phyloP scores from a whole-genome alignment of 1,140 invertebrate species.

The Heliconius eleuchia region DNA sequence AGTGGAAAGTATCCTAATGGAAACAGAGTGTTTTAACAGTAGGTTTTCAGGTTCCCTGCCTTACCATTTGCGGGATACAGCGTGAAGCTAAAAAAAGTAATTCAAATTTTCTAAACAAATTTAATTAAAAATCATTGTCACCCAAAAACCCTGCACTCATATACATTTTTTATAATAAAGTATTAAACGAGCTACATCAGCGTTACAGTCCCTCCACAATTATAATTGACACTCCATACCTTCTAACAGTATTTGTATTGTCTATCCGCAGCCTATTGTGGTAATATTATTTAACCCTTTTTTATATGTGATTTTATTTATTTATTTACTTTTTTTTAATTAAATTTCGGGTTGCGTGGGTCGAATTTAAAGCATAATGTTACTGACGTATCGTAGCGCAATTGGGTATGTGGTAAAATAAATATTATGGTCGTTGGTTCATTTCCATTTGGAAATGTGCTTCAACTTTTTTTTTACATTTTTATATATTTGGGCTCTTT shows the following conservation, averaged over 20 bases:
- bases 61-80: too few species aligned
- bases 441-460: background rate
- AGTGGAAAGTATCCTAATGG: too few species aligned
- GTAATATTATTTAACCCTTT: background rate
- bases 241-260: constrained; percentile 50
- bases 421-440: background rate
- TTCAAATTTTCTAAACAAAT: too few species aligned
- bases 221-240: constrained; percentile 52
- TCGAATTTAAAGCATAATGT: background rate
- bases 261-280: constrained; percentile 42
- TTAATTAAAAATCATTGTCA: background rate
- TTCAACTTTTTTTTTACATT: too few species aligned
- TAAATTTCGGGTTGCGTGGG: background rate
- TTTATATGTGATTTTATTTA: background rate
- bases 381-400: background rate
- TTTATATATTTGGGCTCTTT: too few species aligned
- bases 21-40: too few species aligned
- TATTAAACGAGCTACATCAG: constrained; percentile 55
- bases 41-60: too few species aligned
- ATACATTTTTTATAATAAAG: constrained; percentile 65
- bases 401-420: background rate
- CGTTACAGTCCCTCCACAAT: constrained; percentile 46
- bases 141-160: background rate
- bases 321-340: background rate
- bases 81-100: too few species aligned